Percentiles rank a stretch among this genome's conserved stretches.
Evolutionary conservation across 2,113 vertebrate species (phyloP).

Genomic region (Ginglymostoma cirratum): DNA sequence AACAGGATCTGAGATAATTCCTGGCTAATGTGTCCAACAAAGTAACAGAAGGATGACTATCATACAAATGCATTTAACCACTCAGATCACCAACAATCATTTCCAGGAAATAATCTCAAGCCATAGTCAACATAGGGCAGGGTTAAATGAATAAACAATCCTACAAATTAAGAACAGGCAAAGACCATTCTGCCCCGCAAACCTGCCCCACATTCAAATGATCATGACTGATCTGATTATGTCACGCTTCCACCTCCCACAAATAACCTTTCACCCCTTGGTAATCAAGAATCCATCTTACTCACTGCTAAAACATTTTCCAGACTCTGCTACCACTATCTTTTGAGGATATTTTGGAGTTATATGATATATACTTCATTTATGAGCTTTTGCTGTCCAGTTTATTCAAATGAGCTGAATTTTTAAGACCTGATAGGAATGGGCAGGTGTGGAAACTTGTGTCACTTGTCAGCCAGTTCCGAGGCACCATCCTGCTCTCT

Average conservation of each 20-base stretch:
- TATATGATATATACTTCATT: too few relatives aligned
- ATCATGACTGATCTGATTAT: too few relatives aligned
- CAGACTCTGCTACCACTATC: too few relatives aligned
- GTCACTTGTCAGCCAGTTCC: background rate
- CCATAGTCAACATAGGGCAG: background rate
- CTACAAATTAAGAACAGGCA: too few relatives aligned
- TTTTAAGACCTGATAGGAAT: background rate
- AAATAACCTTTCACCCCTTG: too few relatives aligned
- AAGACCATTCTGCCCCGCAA: too few relatives aligned
- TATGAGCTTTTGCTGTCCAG: background rate
- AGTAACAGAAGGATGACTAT: background rate
- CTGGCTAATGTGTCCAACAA: background rate
- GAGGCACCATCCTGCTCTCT: background rate
- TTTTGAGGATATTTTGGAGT: too few relatives aligned
- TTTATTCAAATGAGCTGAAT: background rate
- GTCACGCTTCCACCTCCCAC: too few relatives aligned
- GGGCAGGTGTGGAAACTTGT: background rate
- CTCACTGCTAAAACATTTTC: too few relatives aligned
- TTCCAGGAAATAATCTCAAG: background rate
- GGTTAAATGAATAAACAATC: background rate
- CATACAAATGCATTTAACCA: background rate
- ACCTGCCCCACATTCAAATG: too few relatives aligned
- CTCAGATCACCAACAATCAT: background rate
- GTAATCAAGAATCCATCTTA: too few relatives aligned
- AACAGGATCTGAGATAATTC: background rate